Evolutionary conservation across 2,113 vertebrate genomes (phyloP).

Genomic region (Rhinoderma darwinii): DNA sequence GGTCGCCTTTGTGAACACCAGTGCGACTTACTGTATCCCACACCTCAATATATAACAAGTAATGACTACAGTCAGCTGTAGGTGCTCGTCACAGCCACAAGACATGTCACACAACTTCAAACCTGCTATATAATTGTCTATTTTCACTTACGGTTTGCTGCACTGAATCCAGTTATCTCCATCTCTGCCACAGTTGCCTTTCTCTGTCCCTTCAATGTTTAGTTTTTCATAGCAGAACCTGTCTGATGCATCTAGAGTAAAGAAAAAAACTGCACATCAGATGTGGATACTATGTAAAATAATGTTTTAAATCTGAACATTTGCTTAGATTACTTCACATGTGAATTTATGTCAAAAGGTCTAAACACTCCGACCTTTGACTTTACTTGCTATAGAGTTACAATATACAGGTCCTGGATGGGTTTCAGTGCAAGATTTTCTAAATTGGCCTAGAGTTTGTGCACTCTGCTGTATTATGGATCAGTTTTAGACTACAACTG

Average conservation of each 20-base stretch:
- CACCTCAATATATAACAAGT: not conserved
- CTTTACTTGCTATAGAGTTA: too few relatives aligned
- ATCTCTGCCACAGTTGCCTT: slow-evolving; percentile 89
- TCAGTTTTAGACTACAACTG: too few relatives aligned
- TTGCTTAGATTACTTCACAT: too few relatives aligned
- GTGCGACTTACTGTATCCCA: not conserved
- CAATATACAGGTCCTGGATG: too few relatives aligned
- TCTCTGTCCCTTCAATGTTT: slow-evolving; percentile 91
- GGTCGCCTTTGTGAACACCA: not conserved
- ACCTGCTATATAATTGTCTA: too few relatives aligned
- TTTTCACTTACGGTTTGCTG: slow-evolving; percentile 83
- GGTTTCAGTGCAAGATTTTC: too few relatives aligned
- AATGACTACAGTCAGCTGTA: not conserved
- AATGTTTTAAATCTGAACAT: too few relatives aligned
- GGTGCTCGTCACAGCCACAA: not conserved
- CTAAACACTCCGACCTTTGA: too few relatives aligned
- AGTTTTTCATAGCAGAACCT: slow-evolving; percentile 95
- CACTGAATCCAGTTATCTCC: slow-evolving; percentile 90
- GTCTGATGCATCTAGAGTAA: slow-evolving; percentile 81
- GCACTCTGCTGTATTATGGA: too few relatives aligned
- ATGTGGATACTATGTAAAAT: too few relatives aligned
- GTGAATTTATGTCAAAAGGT: too few relatives aligned
- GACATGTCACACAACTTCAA: not conserved
- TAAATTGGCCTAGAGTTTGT: too few relatives aligned
- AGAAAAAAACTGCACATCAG: slow-evolving; percentile 23